These are phyloP conservation scores for Schizothorax lantsangensis DNA, from an alignment of 2,797 vertebrate genomes.

Conservation along the genomic window DNA sequence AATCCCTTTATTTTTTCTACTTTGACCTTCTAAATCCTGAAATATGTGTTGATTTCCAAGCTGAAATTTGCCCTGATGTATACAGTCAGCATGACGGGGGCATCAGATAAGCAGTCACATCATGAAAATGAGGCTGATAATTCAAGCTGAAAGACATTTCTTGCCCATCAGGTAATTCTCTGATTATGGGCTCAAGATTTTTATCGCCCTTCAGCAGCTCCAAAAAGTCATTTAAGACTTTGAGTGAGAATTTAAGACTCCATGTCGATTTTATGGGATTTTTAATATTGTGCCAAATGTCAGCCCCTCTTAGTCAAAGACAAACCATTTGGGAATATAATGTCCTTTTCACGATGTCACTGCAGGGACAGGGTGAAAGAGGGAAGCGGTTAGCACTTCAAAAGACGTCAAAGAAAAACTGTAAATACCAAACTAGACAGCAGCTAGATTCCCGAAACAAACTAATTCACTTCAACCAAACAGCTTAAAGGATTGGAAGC, in stretches of 20 bases:
- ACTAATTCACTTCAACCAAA: slow-evolving; percentile 35
- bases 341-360: slow-evolving; percentile 45
- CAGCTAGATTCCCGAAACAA: slow-evolving; percentile 28
- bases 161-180: slow-evolving; percentile 47
- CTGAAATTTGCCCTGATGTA: background rate
- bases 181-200: slow-evolving; percentile 46
- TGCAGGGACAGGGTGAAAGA: slow-evolving; percentile 1
- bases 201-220: slow-evolving; percentile 50
- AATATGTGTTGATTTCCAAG: background rate
- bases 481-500: slow-evolving; percentile 35
- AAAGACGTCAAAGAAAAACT: slow-evolving; percentile 22
- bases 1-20: background rate
- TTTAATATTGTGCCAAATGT: slow-evolving; percentile 67
- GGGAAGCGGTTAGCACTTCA: slow-evolving; percentile 1
- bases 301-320: slow-evolving; percentile 61
- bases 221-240: slow-evolving; percentile 53
- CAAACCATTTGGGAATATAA: slow-evolving; percentile 62
- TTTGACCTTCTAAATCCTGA: background rate
- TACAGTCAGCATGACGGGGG: slow-evolving; percentile 23
- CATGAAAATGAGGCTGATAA: slow-evolving; percentile 29
- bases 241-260: slow-evolving; percentile 54
- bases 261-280: slow-evolving; percentile 59
- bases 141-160: slow-evolving; percentile 41
- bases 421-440: slow-evolving; percentile 35
- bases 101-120: slow-evolving; percentile 31